Evolutionary conservation across 2,113 vertebrate species (phyloP).

Genomic region (Hypomesus transpacificus): DNA sequence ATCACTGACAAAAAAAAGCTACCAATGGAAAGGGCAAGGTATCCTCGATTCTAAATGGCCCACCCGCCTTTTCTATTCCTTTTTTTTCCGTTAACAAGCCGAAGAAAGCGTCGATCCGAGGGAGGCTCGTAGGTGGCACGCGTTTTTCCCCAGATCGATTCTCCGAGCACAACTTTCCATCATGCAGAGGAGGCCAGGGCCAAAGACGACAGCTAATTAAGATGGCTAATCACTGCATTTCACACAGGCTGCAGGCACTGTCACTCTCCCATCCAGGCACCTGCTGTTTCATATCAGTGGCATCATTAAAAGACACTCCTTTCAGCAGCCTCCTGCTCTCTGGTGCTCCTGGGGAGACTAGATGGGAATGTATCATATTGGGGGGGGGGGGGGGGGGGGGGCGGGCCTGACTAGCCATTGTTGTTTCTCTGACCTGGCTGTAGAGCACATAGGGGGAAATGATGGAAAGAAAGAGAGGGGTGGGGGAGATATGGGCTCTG

Average conservation of each 20-base stretch:
- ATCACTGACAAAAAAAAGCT: not conserved
- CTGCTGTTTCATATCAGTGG: slow-evolving; percentile 41
- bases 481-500: slow-evolving; percentile 4
- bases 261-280: slow-evolving; percentile 42
- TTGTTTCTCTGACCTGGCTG: slow-evolving; percentile 4
- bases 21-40: slow-evolving; percentile 21
- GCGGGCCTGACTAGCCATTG: not conserved
- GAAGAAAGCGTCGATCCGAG: slow-evolving; percentile 33
- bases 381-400: not conserved
- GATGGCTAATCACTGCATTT: slow-evolving; percentile 65
- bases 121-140: slow-evolving; percentile 41
- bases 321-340: not conserved
- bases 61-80: not conserved
- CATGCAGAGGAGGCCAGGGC: slow-evolving; percentile 53
- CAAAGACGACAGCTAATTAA: slow-evolving; percentile 69
- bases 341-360: not conserved
- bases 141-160: slow-evolving; percentile 54
- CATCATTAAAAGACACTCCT: slow-evolving; percentile 12
- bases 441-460: not conserved
- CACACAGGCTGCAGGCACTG: slow-evolving; percentile 52
- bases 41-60: slow-evolving; percentile 19
- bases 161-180: slow-evolving; percentile 60
- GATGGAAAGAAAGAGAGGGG: not conserved
- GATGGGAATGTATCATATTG: not conserved
- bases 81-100: not conserved